Evolutionary conservation across 2,888 invertebrate species (phyloP).

Genomic region (Drosophila stalkeri): DNA sequence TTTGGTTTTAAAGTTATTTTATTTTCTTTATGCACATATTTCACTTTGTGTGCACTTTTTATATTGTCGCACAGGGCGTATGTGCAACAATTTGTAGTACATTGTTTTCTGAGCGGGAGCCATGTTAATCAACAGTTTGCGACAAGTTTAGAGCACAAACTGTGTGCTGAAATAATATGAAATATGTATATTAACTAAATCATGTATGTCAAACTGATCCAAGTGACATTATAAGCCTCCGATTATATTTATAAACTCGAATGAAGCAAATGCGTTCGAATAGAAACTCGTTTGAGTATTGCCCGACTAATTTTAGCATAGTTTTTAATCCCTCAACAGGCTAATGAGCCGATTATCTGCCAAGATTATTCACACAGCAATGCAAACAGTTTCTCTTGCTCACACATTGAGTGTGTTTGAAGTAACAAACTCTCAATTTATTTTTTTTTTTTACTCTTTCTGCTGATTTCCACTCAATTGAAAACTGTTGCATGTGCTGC

Average conservation of each 20-base stretch:
- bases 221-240: background rate
- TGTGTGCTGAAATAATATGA: slow-evolving; percentile 5
- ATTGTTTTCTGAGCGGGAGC: slow-evolving; percentile 6
- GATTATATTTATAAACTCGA: background rate
- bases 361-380: slow-evolving; percentile 1
- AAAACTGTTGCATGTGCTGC: background rate
- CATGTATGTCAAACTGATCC: background rate
- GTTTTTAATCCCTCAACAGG: background rate
- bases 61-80: slow-evolving; percentile 40
- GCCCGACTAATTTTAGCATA: background rate
- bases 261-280: background rate
- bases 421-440: background rate
- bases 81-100: slow-evolving; percentile 33
- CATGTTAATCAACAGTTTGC: slow-evolving; percentile 42
- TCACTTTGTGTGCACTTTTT: slow-evolving; percentile 35
- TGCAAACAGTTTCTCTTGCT: background rate
- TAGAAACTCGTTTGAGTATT: background rate
- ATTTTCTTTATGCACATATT: slow-evolving; percentile 32
- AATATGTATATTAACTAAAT: background rate
- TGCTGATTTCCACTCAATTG: slow-evolving; percentile 1
- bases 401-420: background rate
- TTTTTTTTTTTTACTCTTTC: no score
- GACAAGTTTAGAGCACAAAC: slow-evolving; percentile 24
- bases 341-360: background rate
- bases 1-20: slow-evolving; percentile 49